Base-by-base conservation (phyloP, 2,888 invertebrate species). In the Ophion ellenae region DNA sequence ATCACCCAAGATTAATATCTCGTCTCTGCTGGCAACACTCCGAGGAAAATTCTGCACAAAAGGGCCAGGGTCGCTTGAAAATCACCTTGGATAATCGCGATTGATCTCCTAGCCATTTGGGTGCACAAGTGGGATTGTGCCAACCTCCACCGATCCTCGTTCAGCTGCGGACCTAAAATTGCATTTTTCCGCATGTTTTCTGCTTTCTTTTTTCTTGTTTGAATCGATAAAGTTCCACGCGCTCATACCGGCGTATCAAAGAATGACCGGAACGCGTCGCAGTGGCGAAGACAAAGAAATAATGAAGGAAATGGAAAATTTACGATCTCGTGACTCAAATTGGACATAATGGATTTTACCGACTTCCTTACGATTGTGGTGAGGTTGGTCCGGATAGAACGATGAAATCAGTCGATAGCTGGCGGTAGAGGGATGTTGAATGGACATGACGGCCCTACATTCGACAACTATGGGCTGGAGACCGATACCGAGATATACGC, bases 21-120 rank as follows among this genome's bases (percentile, higher is more conserved):
- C n/a, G n/a, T 63, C 24, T 36, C 20, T 11, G 59, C 73, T 36
- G 36, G 6, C 7, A 11, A 40, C 14, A 74, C 20, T 14, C n/a
- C 9, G 9, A 61, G 24, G 14, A 57, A 20, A 59, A 28, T 9
- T 9, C 57, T 61, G n/a, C 36, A n/a, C 10, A 3, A 40, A 9
- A 28, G 10, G n/a, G n/a, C 45, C 66, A 61, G 75, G 71, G 66
- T 75, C 59, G 47, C 71, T 59, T 77, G 76, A 83, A 83, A 80
- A 75, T 71, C 80, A 73, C 71, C 76, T 77, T 57, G 71, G 40
- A 73, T 20, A 0, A 59, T 63, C 63, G 71, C 24, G 45, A 5
- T 2, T 11, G 36, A 59, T 36, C 17, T 32, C 32, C 17, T 59
- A 10, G 3, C 14, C 17, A 14, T 32, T 14, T 36, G 59, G 32